These are phyloP conservation scores for Temnothorax rugatulus DNA, from an alignment of 2,888 invertebrate species.

Conservation along the genomic window DNA sequence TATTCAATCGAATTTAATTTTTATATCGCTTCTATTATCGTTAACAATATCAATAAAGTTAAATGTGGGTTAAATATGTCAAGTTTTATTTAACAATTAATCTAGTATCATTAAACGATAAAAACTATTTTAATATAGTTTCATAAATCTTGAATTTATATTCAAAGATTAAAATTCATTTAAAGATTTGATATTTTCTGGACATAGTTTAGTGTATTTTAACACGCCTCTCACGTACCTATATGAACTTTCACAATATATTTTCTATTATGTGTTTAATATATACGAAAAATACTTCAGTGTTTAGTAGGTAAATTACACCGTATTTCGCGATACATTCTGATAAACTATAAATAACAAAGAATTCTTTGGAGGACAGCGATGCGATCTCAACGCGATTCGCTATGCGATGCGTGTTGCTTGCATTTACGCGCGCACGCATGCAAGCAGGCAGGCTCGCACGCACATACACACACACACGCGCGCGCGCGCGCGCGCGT, in stretches of 20 bases:
- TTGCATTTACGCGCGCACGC: conserved; percentile 30
- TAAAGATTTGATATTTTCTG: neutral
- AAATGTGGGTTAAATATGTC: neutral
- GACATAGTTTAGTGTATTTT: neutral
- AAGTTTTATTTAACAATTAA: neutral
- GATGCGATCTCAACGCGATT: conserved; percentile 54
- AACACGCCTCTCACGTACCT: neutral
- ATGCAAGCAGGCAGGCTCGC: neutral
- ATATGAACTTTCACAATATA: neutral
- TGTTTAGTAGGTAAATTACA: neutral
- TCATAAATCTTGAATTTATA: neutral
- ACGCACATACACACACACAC: neutral
- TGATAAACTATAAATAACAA: conserved; percentile 58
- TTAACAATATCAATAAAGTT: neutral
- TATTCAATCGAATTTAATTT: neutral
- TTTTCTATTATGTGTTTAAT: neutral
- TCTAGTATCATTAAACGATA: neutral
- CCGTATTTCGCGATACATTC: neutral
- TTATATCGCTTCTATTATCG: neutral
- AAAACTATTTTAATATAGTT: neutral
- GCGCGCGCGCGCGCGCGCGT: conserved; percentile 53
- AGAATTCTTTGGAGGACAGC: conserved; percentile 51
- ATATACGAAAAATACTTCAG: neutral
- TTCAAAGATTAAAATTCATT: neutral
- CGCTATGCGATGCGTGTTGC: conserved; percentile 35